Evolutionary conservation across 2,888 invertebrate genomes (phyloP), one percentile per base, ranked within the genome.

Genomic region (Tipula unca): DNA sequence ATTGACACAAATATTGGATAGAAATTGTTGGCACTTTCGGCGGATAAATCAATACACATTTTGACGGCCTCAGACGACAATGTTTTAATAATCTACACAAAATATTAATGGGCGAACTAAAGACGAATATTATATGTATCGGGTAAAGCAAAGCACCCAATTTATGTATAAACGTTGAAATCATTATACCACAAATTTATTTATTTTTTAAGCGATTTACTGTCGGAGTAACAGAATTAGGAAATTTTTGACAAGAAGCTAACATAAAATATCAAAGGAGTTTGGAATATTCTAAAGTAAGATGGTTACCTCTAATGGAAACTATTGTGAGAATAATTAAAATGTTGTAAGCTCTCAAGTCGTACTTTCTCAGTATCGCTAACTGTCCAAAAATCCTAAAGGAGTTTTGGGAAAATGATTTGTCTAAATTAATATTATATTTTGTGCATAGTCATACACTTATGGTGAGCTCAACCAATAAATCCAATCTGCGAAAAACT

Each of bases 371-470:
- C n/a, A n/a, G n/a, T n/a, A 84, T 87, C 42, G 87, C 88, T 85
- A 88, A 88, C 87, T 88, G 87, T 87, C 88, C 88, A 84, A 87
- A 86, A 87, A 87, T 88, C 86, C 86, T 88, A 86, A 86, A 87
- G 85, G 85, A 86, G 84, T 88, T 88, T 86, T 88, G 89, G 86
- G 86, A 87, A 86, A 86, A 87, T 86, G 87, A 87, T 83, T 85
- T 87, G 69, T 87, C 87, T 85, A 87, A 89, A 87, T 82, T 85
- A 85, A 86, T 87, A 84, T 86, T 88, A 39, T 87, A 87, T 87
- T 88, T 89, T 87, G 86, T 88, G 84, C 87, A 88, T 85, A 87
- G 86, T 86, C 87, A 88, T n/a, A n/a, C n/a, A n/a, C n/a, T n/a
- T n/a, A n/a, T n/a, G n/a, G n/a, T n/a, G n/a, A n/a, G n/a, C n/a